These are phyloP conservation scores for Caiman crocodilus DNA, from an alignment of 2,797 vertebrate species.

Conservation along the genomic window DNA sequence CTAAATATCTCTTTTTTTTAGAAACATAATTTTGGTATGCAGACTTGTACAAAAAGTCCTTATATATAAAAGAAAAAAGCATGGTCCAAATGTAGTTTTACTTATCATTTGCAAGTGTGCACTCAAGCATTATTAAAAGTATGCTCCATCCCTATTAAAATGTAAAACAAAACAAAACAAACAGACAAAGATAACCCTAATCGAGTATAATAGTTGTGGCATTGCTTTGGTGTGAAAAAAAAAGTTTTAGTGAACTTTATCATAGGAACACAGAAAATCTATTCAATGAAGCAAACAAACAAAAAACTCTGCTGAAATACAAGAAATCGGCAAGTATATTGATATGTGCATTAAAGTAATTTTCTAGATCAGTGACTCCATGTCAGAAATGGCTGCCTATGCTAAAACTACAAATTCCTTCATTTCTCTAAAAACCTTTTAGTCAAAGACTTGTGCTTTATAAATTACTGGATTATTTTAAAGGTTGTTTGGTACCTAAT, in stretches of 20 bases:
- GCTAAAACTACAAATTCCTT: slow-evolving; percentile 57
- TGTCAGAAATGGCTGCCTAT: slow-evolving; percentile 67
- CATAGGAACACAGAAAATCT: neutral
- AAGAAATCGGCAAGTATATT: slow-evolving; percentile 78
- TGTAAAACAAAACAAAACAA: neutral
- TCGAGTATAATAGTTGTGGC: neutral
- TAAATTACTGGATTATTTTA: slow-evolving; percentile 73
- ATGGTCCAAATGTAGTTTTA: neutral
- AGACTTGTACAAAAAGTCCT: neutral
- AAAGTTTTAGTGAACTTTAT: slow-evolving; percentile 19
- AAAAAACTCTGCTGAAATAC: slow-evolving; percentile 49
- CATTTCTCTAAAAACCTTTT: slow-evolving; percentile 69
- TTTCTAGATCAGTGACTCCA: slow-evolving; percentile 80
- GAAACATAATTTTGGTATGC: neutral
- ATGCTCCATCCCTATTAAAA: neutral
- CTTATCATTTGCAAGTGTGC: neutral
- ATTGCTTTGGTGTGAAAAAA: slow-evolving; percentile 12
- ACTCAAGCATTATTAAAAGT: neutral
- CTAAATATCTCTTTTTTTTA: neutral
- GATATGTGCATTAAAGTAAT: slow-evolving; percentile 82
- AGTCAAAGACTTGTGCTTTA: slow-evolving; percentile 68
- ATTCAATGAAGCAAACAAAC: neutral
- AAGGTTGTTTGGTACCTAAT: slow-evolving; percentile 72
- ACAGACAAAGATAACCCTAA: neutral
- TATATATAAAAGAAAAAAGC: slow-evolving; percentile 9